These are phyloP conservation scores for Petaurus breviceps DNA, from an alignment of 2,113 vertebrate genomes.

Conservation along the genomic window DNA sequence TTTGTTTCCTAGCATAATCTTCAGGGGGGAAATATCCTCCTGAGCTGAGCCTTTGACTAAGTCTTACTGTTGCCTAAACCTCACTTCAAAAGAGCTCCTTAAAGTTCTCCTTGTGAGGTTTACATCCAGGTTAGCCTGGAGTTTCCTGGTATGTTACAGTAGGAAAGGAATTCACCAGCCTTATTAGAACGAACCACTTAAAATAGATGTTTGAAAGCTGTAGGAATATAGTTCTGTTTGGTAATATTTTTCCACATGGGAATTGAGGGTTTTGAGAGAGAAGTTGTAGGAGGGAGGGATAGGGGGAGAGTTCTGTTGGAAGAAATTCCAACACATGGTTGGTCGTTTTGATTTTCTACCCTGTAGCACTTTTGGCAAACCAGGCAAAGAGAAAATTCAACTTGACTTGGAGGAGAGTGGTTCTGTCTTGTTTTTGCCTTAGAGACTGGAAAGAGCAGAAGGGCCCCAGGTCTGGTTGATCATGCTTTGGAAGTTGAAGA, in stretches of 20 bases:
- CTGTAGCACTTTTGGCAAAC: conserved; percentile 80
- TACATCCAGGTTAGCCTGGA: conserved; percentile 10
- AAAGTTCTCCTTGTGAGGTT: conserved; percentile 65
- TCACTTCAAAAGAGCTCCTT: conserved; percentile 51
- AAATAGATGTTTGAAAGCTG: conserved; percentile 70
- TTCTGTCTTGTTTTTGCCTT: conserved; percentile 77
- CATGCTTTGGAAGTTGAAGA: conserved; percentile 48
- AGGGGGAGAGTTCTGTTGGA: conserved; percentile 76
- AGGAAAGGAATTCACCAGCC: conserved; percentile 38
- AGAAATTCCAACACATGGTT: conserved; percentile 79
- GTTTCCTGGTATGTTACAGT: conserved; percentile 16
- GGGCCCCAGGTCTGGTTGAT: conserved; percentile 68
- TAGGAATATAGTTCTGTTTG: conserved; percentile 65
- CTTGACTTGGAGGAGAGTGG: conserved; percentile 78
- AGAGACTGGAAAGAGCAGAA: conserved; percentile 74
- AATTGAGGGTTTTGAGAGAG: conserved; percentile 60
- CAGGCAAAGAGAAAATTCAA: conserved; percentile 77
- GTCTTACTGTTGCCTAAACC: conserved; percentile 48
- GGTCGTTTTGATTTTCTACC: conserved; percentile 80
- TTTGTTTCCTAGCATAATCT: conserved; percentile 70
- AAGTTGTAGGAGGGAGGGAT: conserved; percentile 66
- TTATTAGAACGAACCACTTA: conserved; percentile 15
- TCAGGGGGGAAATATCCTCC: conserved; percentile 31
- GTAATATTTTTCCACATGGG: conserved; percentile 71
- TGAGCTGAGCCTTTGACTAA: conserved; percentile 33